These are phyloP conservation scores for Macrophya alboannulata DNA, from an alignment of 2,888 invertebrate genomes.

Conservation along the genomic window DNA sequence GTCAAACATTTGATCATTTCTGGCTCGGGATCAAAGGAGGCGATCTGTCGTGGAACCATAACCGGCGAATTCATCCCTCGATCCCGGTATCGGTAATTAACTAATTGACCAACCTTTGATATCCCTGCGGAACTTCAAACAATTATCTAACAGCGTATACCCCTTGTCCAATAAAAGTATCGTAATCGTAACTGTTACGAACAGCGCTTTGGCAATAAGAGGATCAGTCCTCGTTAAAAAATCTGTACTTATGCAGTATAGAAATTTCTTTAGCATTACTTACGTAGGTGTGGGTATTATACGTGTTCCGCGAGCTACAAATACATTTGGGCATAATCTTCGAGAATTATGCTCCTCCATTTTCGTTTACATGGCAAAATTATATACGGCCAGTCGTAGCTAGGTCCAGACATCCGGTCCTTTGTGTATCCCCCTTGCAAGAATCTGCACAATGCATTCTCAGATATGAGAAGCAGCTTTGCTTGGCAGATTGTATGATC, in stretches of 20 bases:
- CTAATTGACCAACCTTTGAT: background rate
- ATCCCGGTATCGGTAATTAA: background rate
- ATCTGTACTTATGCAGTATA: too few relatives aligned
- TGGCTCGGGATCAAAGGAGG: background rate
- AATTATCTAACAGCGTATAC: too few relatives aligned
- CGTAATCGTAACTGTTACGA: background rate
- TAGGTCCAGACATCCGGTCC: background rate
- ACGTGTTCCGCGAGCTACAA: background rate
- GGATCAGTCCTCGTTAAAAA: background rate
- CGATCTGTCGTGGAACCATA: background rate
- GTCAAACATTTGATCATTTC: background rate
- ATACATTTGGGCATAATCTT: background rate
- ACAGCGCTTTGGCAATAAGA: background rate
- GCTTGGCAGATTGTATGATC: background rate
- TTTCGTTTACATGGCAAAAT: background rate
- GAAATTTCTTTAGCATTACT: too few relatives aligned
- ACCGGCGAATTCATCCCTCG: background rate
- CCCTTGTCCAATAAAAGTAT: too few relatives aligned
- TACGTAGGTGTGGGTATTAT: background rate
- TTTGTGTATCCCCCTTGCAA: background rate
- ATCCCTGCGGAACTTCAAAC: background rate
- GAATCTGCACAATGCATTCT: conserved; percentile 13
- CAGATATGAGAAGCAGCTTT: conserved; percentile 7
- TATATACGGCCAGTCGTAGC: background rate
- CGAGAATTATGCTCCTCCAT: background rate